Evolutionary conservation across 2,113 vertebrate species (phyloP).

Genomic region (Indicator maculatus): DNA sequence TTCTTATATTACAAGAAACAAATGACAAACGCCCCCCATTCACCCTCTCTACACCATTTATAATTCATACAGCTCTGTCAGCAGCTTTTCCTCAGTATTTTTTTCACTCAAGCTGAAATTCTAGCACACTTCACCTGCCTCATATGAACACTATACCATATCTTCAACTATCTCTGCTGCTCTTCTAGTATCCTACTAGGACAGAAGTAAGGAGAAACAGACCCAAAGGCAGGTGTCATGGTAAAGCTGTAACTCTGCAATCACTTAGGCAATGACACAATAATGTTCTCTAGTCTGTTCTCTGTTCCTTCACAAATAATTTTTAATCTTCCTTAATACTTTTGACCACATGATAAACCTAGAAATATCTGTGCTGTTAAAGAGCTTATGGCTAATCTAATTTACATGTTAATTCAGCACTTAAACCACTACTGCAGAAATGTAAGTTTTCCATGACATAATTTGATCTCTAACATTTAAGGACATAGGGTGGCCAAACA

Average conservation of each 20-base stretch:
- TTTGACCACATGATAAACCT: neutral
- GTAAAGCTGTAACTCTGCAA: neutral
- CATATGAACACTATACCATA: neutral
- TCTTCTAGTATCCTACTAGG: neutral
- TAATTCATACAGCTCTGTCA: neutral
- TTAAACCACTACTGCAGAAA: constrained; percentile 26
- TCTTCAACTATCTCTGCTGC: neutral
- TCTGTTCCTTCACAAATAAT: neutral
- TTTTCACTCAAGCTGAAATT: neutral
- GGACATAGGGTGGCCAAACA: neutral
- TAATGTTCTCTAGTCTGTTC: neutral
- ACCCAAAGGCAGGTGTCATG: neutral
- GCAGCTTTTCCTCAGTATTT: neutral
- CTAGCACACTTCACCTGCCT: neutral
- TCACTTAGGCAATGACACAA: neutral
- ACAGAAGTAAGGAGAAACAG: neutral
- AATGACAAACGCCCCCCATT: neutral
- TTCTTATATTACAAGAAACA: neutral
- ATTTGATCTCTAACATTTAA: constrained; percentile 11
- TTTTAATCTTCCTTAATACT: neutral
- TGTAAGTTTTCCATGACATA: constrained; percentile 39
- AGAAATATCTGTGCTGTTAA: neutral
- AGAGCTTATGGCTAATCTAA: constrained; percentile 43
- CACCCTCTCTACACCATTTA: neutral
- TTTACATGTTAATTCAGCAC: constrained; percentile 17